These are phyloP conservation scores for Cryptocephalus moraei DNA, from an alignment of 2,888 invertebrate species.

Conservation along the genomic window DNA sequence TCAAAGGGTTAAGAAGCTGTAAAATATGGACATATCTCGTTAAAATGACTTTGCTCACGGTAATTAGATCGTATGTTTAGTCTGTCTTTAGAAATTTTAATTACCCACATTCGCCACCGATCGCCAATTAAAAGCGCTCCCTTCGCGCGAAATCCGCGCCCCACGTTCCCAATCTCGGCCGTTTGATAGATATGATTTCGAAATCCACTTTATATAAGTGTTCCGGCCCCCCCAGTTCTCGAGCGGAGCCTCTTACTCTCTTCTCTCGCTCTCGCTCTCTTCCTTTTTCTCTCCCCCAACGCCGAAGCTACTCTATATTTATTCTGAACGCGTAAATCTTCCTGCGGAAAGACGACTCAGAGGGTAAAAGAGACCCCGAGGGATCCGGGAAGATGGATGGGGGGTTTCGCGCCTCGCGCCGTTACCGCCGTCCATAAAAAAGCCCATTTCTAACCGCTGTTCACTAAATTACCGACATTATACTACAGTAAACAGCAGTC, in stretches of 20 bases:
- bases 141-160: too few species aligned
- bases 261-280: background rate
- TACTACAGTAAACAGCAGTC: constrained; percentile 35
- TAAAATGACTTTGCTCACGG: too few species aligned
- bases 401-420: constrained; percentile 25
- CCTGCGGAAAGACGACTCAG: constrained; percentile 25
- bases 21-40: too few species aligned
- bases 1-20: too few species aligned
- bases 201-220: constrained; percentile 36
- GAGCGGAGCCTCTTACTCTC: constrained; percentile 15
- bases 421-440: constrained; percentile 13
- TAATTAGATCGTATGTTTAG: too few species aligned
- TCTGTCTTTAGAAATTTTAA: too few species aligned
- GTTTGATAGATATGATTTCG: constrained; percentile 35
- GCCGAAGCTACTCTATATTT: constrained; percentile 19
- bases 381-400: constrained; percentile 27
- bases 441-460: constrained; percentile 6
- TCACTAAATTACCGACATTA: constrained; percentile 26
- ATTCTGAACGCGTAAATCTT: constrained; percentile 30
- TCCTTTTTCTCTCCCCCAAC: background rate
- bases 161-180: constrained; percentile 15
- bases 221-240: constrained; percentile 9
- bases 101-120: too few species aligned
- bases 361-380: constrained; percentile 17
- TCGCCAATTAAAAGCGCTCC: too few species aligned